Base-by-base conservation (phyloP, 2,888 invertebrate species). In the Euphydryas editha region DNA sequence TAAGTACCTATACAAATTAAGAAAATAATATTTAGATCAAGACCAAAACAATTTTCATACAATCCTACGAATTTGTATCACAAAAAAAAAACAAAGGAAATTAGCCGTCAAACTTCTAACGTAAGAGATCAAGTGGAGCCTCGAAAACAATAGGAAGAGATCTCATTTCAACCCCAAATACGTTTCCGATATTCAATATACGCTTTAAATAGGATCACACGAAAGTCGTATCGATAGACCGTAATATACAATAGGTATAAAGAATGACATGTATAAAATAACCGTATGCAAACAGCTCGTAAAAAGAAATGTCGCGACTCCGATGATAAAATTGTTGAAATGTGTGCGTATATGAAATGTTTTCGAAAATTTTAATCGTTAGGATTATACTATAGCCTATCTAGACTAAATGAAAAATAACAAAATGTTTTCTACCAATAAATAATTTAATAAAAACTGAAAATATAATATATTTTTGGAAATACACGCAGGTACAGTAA, bases 171-270 rank as follows among this genome's bases (percentile, higher is more conserved):
- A 78, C 78, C 82, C 82, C 82, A 85, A 87, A 88, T 88, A 85
- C 85, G 84, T 86, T 88, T 81, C 83, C 84, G 80, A 86, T 88
- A 90, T 90, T 89, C 83, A 89, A 90, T 89, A 87, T 86, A 84
- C 80, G 78, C 78, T 78, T 85, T 86, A 87, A 87, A 88, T 80
- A 80, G 78, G 82, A 86, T 86, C 81, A 82, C 79, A 82, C 79
- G 80, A 80, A 81, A 78, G 78, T 81, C 76, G 74, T 79, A 80
- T 79, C 78, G 80, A 82, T 82, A 82, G 80, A 79, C 76, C 60
- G 58, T 67, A 67, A 62, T 60, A 67, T 72, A 65, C 42, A 54
- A 68, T 62, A 62, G 30, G 42, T 44, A 61, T 61, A 54, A 65
- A 56, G 46, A 58, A 15, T 39, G 21, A 24, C 47, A 37, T 18